These are phyloP conservation scores for Eupithecia exiguata DNA, from an alignment of 2,888 invertebrate genomes.

Conservation along the genomic window DNA sequence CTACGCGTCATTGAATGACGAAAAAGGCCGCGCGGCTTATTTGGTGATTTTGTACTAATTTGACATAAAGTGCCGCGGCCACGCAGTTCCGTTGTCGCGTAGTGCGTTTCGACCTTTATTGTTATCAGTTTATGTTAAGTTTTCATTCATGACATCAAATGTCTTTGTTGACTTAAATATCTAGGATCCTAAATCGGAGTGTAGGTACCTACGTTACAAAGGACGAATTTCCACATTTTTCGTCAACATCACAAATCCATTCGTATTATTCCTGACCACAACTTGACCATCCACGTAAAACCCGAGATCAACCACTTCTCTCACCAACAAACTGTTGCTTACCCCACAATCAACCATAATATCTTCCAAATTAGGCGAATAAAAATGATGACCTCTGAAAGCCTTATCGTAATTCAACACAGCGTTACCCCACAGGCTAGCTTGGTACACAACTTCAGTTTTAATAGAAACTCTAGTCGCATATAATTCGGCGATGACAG, in stretches of 20 bases:
- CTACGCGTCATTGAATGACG: no score
- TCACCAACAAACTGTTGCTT: conserved; percentile 18
- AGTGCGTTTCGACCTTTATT: no score
- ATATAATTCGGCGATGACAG: conserved; percentile 28
- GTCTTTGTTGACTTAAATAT: no score
- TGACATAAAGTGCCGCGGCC: no score
- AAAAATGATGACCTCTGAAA: conserved; percentile 49
- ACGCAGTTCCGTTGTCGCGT: no score
- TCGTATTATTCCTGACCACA: conserved; percentile 32
- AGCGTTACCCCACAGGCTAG: conserved; percentile 42
- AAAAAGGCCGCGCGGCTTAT: no score
- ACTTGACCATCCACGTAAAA: conserved; percentile 34
- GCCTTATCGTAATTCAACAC: conserved; percentile 44
- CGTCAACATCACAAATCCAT: conserved; percentile 24
- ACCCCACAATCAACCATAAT: conserved; percentile 41
- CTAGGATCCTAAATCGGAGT: no score
- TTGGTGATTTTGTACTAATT: no score
- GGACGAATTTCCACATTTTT: conserved; percentile 25
- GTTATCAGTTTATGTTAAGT: no score
- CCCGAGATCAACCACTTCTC: conserved; percentile 24
- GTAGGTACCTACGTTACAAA: conserved; percentile 3
- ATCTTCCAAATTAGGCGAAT: conserved; percentile 41
- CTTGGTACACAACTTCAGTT: conserved; percentile 43
- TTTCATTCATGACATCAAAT: no score
- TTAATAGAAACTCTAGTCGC: conserved; percentile 25